A percentile compares a stretch with the other conserved stretches of the same genome.
Conservation (phyloP, 2,113 vertebrate genomes). For the Notothenia rossii region DNA sequence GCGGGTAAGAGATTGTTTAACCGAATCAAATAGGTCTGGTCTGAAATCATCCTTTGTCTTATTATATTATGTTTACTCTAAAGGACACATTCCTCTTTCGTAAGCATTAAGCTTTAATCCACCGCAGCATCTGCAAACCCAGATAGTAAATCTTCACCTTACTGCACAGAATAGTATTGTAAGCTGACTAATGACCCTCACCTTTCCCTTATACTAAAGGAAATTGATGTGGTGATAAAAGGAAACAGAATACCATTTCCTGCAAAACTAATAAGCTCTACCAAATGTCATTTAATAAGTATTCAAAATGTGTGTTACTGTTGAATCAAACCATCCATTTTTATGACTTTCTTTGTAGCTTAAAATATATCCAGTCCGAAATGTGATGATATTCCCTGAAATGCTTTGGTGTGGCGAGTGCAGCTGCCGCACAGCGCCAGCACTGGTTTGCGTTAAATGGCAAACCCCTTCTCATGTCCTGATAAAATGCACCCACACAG, state of each 20-base stretch:
- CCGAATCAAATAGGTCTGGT: too few species aligned
- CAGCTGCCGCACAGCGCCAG: slow-evolving; percentile 29
- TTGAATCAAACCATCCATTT: slow-evolving; percentile 20
- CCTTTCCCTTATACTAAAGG: not conserved
- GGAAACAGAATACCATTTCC: slow-evolving; percentile 11
- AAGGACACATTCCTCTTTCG: not conserved
- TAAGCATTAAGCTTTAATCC: not conserved
- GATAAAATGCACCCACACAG: slow-evolving; percentile 81
- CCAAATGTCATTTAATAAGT: slow-evolving; percentile 24
- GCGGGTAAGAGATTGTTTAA: too few species aligned
- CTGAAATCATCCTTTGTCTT: not conserved
- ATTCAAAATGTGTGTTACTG: slow-evolving; percentile 5
- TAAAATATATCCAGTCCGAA: slow-evolving; percentile 43
- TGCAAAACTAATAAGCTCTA: slow-evolving; percentile 7
- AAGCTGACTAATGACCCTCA: not conserved
- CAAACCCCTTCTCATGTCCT: slow-evolving; percentile 74
- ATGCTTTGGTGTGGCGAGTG: slow-evolving; percentile 21
- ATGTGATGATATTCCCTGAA: slow-evolving; percentile 32
- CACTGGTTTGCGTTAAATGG: slow-evolving; percentile 67
- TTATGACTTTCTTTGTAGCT: slow-evolving; percentile 28
- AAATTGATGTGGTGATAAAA: slow-evolving; percentile 19
- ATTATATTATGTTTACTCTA: not conserved
- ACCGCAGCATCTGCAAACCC: not conserved
- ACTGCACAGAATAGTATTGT: not conserved
- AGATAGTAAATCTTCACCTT: slow-evolving; percentile 2